Conservation (phyloP, 2,113 vertebrate genomes). For the Edolisoma coerulescens region DNA sequence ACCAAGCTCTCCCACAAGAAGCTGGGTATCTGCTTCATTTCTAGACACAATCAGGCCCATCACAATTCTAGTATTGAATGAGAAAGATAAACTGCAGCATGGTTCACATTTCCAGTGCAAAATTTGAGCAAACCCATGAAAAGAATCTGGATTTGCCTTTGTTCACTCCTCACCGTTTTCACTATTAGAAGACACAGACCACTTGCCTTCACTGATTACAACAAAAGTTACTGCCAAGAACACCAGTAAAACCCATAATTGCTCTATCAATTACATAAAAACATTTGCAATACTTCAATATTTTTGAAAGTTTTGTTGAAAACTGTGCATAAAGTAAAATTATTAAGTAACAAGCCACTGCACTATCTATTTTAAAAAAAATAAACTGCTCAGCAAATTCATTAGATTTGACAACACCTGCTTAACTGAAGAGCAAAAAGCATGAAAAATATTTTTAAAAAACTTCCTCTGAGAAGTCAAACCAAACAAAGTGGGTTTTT, state of each 20-base stretch:
- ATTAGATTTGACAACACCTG: background rate
- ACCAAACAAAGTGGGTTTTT: background rate
- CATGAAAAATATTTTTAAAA: background rate
- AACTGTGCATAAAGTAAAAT: background rate
- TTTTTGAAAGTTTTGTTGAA: background rate
- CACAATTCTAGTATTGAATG: background rate
- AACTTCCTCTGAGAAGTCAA: background rate
- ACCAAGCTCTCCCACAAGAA: background rate
- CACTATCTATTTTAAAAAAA: background rate
- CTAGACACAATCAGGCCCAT: background rate
- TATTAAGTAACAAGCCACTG: background rate
- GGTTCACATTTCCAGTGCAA: background rate
- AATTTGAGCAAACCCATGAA: background rate
- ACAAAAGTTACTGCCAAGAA: background rate
- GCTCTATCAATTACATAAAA: background rate
- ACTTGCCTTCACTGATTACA: background rate
- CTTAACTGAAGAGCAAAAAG: background rate
- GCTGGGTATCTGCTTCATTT: background rate
- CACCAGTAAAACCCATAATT: background rate
- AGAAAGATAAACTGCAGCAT: background rate
- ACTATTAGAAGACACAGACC: background rate
- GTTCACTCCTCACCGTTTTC: background rate
- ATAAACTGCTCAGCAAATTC: background rate
- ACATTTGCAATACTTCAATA: background rate
- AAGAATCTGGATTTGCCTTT: background rate